Evolutionary conservation across 2,888 invertebrate genomes (phyloP).

Genomic region (Gymnocheta viridis): DNA sequence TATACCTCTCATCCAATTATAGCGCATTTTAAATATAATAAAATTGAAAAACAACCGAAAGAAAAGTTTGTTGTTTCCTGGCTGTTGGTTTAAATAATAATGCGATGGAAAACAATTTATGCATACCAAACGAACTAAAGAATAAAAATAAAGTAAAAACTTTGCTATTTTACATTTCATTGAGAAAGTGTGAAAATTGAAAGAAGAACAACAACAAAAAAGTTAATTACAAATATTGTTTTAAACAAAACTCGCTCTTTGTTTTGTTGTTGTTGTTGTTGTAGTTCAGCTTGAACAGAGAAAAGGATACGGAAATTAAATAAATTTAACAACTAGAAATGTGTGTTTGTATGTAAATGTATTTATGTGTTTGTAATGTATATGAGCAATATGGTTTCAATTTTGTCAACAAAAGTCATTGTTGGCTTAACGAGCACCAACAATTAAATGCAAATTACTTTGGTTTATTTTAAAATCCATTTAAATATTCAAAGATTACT

Average conservation of each 20-base stretch:
- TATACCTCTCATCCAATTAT: background rate
- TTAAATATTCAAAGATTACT: background rate
- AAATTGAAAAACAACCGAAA: slow-evolving; percentile 46
- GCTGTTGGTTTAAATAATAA: slow-evolving; percentile 56
- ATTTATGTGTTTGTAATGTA: background rate
- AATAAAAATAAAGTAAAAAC: slow-evolving; percentile 42
- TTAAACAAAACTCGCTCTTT: slow-evolving; percentile 37
- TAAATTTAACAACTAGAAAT: background rate
- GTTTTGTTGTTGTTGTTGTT: slow-evolving; percentile 25
- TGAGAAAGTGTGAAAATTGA: slow-evolving; percentile 62
- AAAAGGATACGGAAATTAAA: slow-evolving; percentile 42
- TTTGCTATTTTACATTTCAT: slow-evolving; percentile 49
- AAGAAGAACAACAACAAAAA: slow-evolving; percentile 32
- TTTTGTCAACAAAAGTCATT: slow-evolving; percentile 22
- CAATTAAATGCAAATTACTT: slow-evolving; percentile 45
- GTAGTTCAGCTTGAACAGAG: background rate
- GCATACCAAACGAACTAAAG: slow-evolving; percentile 32
- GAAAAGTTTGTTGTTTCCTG: slow-evolving; percentile 65
- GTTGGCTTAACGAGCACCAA: background rate
- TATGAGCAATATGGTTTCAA: background rate
- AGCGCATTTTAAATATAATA: slow-evolving; percentile 21
- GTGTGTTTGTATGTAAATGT: background rate
- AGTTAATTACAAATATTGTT: slow-evolving; percentile 66
- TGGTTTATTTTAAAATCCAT: slow-evolving; percentile 16
- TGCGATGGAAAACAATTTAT: slow-evolving; percentile 59